Base-by-base conservation (phyloP, 2,113 vertebrate genomes). In the Chinchilla lanigera region DNA sequence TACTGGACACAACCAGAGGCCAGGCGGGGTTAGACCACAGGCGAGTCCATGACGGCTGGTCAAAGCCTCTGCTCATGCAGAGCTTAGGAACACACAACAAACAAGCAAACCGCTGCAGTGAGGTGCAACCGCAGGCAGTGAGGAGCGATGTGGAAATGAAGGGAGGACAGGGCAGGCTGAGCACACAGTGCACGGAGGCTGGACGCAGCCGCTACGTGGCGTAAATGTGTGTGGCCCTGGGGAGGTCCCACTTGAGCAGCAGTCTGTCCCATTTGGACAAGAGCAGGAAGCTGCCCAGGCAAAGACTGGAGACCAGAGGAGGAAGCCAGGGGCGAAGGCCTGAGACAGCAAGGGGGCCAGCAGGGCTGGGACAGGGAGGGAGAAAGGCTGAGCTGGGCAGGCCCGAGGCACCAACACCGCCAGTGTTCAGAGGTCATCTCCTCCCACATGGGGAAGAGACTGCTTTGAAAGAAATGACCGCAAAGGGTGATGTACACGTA, bases 401-500 rank as follows among this genome's bases (percentile, higher is more conserved):
- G 91, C 44, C 33, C 60, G 24, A 30, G 0, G 63, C 63, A 3
- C 63, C 38, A 24, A 17, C n/a, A 11, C 8, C 0, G 17, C 52
- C 41, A 50, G 24, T 41, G n/a, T 38, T 83, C 14, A 93, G 35
- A 89, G 54, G 12, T 60, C 75, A 73, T 24, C 28, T 60, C 47
- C 5, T 90, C 86, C 83, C 4, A 78, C 13, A 54, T 22, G n/a
- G 19, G 69, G 41, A 69, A 75, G 52, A 81, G 38, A 67, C 83
- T 11, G 8, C 63, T 89, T 87, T 81, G 86, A 94, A 93, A 86
- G 13, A 90, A 96, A 89, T 44, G 47, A 82, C 44, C 28, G 10
- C 77, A 73, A 65, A 38, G 47, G 81, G 82, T 47, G n/a, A 44
- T 50, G 80, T 67, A 8, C 54, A 5, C 47, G 26, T 1, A n/a